Conservation (phyloP, 2,113 vertebrate species). For the Cheilinus undulatus region DNA sequence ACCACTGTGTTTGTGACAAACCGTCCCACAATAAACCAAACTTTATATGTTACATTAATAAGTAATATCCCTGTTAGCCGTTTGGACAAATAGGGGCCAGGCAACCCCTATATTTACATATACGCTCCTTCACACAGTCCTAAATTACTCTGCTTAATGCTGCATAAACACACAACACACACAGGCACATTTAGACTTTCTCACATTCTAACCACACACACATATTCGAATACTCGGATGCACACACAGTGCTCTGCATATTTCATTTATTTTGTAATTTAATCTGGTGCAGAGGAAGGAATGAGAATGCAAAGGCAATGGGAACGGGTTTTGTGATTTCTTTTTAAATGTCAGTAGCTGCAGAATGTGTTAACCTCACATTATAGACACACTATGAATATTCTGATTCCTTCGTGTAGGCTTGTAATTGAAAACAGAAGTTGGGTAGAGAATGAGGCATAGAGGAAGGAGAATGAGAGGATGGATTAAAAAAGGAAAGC, state of each 20-base stretch:
- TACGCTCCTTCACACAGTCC: conserved; percentile 29
- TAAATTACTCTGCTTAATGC: conserved; percentile 60
- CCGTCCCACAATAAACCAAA: conserved; percentile 65
- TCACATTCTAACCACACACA: conserved; percentile 11
- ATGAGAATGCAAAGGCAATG: conserved; percentile 86
- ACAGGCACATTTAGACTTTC: conserved; percentile 25
- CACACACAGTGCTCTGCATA: conserved; percentile 83
- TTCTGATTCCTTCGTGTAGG: conserved; percentile 69
- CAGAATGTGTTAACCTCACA: conserved; percentile 79
- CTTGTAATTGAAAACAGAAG: conserved; percentile 79
- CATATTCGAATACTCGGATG: conserved; percentile 21
- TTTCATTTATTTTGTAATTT: conserved; percentile 98
- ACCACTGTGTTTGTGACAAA: conserved; percentile 24
- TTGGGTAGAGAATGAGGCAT: conserved; percentile 23
- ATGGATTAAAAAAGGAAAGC: conserved; percentile 14
- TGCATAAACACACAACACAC: conserved; percentile 45
- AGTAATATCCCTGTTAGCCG: conserved; percentile 89
- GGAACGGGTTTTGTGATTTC: conserved; percentile 87
- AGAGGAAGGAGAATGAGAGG: conserved; percentile 4
- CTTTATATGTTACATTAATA: conserved; percentile 91
- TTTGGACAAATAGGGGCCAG: conserved; percentile 88
- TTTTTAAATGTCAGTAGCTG: conserved; percentile 88
- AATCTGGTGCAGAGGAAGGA: conserved; percentile 88
- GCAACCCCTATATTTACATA: conserved; percentile 86
- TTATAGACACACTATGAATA: conserved; percentile 76